Evolutionary conservation across 2,797 vertebrate species (phyloP).

Genomic region (Urocyon cinereoargenteus): DNA sequence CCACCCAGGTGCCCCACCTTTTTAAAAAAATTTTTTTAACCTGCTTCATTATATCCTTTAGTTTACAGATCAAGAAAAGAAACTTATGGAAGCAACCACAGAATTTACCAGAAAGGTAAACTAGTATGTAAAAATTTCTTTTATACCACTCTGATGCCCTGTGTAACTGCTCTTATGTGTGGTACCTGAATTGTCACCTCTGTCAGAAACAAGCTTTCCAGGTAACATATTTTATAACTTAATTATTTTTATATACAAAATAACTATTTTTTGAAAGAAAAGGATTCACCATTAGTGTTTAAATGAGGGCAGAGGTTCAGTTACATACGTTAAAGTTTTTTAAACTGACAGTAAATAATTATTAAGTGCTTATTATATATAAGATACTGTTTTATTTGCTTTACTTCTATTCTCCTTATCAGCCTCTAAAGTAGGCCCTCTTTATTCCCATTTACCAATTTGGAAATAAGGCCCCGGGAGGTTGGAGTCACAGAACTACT

Average conservation of each 20-base stretch:
- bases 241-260: constrained; percentile 26
- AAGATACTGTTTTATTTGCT: constrained; percentile 45
- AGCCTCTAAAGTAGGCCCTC: not conserved
- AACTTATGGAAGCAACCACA: constrained; percentile 94
- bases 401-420: not conserved
- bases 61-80: constrained; percentile 98
- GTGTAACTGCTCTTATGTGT: not conserved
- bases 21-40: not conserved
- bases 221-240: not conserved
- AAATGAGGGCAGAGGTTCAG: constrained; percentile 22
- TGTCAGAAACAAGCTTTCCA: constrained; percentile 15
- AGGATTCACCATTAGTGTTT: constrained; percentile 12
- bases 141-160: not conserved
- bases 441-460: not conserved
- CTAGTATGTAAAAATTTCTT: constrained; percentile 39
- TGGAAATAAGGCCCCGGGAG: not conserved
- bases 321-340: not conserved
- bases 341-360: not conserved
- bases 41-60: constrained; percentile 81
- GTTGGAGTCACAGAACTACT: not conserved
- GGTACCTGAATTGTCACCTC: not conserved
- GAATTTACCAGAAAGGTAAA: constrained; percentile 95
- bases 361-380: not conserved
- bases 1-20: too few species aligned
- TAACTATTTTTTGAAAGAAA: constrained; percentile 25